Conservation (phyloP, 2,797 vertebrate genomes). For the Alexandromys oeconomus region DNA sequence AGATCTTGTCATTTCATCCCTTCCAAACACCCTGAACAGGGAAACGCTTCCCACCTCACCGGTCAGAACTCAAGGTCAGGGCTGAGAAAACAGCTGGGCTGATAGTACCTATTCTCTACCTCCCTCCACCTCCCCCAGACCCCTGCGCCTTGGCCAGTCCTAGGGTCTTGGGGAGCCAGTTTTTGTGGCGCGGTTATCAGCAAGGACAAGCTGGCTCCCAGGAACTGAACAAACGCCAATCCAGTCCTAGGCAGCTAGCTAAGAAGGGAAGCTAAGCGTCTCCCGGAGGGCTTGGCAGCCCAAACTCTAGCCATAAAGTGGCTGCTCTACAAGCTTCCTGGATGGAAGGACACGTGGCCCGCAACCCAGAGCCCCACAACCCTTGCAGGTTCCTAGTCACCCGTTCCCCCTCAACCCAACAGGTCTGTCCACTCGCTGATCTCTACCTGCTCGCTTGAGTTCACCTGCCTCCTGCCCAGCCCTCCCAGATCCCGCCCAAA, state of each 20-base stretch:
- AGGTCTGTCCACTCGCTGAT: background rate
- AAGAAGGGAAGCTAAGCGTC: background rate
- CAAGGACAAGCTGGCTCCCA: background rate
- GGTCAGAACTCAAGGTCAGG: background rate
- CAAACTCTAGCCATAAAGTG: slow-evolving; percentile 24
- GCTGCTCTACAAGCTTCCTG: slow-evolving; percentile 79
- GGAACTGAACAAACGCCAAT: background rate
- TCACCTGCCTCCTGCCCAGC: background rate
- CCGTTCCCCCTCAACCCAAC: background rate
- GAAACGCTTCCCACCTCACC: background rate
- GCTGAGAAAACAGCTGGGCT: background rate
- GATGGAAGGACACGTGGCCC: slow-evolving; percentile 76
- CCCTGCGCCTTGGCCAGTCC: background rate
- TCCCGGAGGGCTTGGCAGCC: background rate
- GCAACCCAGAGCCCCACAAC: slow-evolving; percentile 59
- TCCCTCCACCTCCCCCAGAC: background rate
- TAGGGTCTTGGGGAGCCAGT: background rate
- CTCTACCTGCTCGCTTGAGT: background rate
- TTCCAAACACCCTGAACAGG: background rate
- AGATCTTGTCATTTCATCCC: background rate
- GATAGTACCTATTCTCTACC: background rate
- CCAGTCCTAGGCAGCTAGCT: background rate
- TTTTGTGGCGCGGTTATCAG: background rate
- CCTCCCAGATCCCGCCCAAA: background rate
- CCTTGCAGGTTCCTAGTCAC: background rate